Evolutionary conservation across 2,888 invertebrate species (phyloP).

Genomic region (Ephialtes manifestator): DNA sequence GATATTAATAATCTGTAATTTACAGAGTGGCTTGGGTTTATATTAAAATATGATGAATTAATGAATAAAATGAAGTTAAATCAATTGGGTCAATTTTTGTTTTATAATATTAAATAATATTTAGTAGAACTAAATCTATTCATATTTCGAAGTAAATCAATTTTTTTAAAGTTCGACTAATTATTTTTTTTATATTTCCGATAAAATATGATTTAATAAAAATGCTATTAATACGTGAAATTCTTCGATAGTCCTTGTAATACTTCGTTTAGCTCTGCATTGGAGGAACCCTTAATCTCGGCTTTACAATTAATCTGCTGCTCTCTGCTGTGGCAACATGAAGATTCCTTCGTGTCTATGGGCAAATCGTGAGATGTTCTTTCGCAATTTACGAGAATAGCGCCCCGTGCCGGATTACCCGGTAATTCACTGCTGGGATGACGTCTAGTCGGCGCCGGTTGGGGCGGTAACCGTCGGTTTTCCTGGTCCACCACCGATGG

Average conservation of each 20-base stretch:
- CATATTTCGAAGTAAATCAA: too few species aligned
- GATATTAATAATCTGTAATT: too few species aligned
- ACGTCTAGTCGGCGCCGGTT: constrained; percentile 55
- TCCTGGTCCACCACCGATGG: constrained; percentile 48
- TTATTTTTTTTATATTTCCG: too few species aligned
- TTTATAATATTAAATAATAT: too few species aligned
- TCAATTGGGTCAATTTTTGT: too few species aligned
- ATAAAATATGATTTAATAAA: too few species aligned
- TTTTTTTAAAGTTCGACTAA: too few species aligned
- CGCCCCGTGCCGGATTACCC: constrained; percentile 55
- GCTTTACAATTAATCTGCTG: constrained; percentile 27
- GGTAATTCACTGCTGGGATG: constrained; percentile 60
- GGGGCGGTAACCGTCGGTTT: constrained; percentile 62
- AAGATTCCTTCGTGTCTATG: constrained; percentile 42
- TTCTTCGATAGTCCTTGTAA: background rate
- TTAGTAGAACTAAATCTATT: too few species aligned
- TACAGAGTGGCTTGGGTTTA: too few species aligned
- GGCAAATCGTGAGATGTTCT: constrained; percentile 61
- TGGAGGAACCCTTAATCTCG: background rate
- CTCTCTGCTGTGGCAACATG: constrained; percentile 41
- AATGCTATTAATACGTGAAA: background rate
- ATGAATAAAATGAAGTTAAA: too few species aligned
- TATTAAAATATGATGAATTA: too few species aligned
- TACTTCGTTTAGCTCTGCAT: background rate
- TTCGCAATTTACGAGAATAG: constrained; percentile 61